Conservation (phyloP, 2,888 invertebrate species). For the Chloroclysta siterata region DNA sequence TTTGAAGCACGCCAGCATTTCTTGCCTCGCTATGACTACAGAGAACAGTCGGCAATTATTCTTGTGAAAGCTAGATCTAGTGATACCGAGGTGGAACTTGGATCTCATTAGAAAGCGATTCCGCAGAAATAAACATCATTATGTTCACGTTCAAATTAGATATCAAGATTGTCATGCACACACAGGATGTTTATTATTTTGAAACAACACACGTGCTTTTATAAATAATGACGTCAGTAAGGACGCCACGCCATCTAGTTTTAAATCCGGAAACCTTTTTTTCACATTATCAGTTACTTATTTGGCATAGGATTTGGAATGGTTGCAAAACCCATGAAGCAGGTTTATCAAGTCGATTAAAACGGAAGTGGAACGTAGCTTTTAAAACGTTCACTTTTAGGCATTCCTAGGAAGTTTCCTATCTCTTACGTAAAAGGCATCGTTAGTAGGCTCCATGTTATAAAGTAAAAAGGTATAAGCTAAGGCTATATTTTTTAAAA, state of each 20-base stretch:
- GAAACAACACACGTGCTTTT: too few species aligned
- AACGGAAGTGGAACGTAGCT: conserved; percentile 25
- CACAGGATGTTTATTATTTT: too few species aligned
- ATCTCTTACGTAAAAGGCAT: background rate
- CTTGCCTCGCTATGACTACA: conserved; percentile 26
- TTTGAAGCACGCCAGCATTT: conserved; percentile 15
- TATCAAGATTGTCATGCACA: too few species aligned
- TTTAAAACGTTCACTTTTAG: conserved; percentile 9
- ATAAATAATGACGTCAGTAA: too few species aligned
- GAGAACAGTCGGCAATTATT: background rate
- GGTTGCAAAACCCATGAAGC: conserved; percentile 29
- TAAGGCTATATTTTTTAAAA: too few species aligned
- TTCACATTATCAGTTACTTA: background rate
- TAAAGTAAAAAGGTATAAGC: background rate
- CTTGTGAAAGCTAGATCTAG: conserved; percentile 13
- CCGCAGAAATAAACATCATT: background rate
- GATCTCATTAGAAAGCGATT: background rate
- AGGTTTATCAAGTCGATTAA: conserved; percentile 21
- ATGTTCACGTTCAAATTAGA: background rate
- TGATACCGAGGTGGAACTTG: conserved; percentile 3
- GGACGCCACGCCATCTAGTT: background rate
- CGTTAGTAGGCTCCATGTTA: background rate
- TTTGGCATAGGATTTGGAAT: conserved; percentile 10
- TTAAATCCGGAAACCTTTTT: background rate
- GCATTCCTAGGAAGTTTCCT: conserved; percentile 7